These are phyloP conservation scores for Nomada lathburiana DNA, from an alignment of 2,888 invertebrate genomes.

Conservation along the genomic window DNA sequence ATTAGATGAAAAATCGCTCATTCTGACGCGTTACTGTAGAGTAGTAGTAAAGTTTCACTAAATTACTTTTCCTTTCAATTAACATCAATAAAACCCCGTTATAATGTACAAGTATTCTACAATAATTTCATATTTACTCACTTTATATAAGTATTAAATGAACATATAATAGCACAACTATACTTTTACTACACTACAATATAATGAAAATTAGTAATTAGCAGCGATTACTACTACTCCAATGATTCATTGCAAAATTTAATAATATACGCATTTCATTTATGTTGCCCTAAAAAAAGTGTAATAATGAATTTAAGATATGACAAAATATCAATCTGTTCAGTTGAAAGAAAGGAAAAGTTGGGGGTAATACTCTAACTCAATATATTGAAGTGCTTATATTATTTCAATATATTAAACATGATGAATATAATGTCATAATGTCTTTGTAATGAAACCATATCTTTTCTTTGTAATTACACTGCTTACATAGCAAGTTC, in stretches of 20 bases:
- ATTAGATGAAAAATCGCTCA: slow-evolving; percentile 52
- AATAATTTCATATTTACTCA: slow-evolving; percentile 10
- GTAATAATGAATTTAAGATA: slow-evolving; percentile 35
- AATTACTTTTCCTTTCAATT: slow-evolving; percentile 12
- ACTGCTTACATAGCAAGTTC: slow-evolving; percentile 70
- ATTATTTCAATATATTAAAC: slow-evolving; percentile 46
- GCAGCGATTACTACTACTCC: slow-evolving; percentile 59
- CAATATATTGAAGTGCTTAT: slow-evolving; percentile 18
- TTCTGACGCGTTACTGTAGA: slow-evolving; percentile 57
- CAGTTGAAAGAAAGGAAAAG: slow-evolving; percentile 9
- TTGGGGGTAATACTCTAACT: slow-evolving; percentile 23
- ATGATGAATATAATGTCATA: slow-evolving; percentile 47
- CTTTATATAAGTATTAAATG: neutral
- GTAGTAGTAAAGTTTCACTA: slow-evolving; percentile 61
- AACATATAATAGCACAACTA: slow-evolving; percentile 9
- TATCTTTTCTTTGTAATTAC: slow-evolving; percentile 71
- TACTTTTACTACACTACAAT: slow-evolving; percentile 21
- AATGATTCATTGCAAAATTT: slow-evolving; percentile 53
- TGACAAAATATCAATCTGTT: slow-evolving; percentile 28
- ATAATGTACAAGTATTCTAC: slow-evolving; percentile 60
- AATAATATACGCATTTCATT: slow-evolving; percentile 43
- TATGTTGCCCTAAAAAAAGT: slow-evolving; percentile 41
- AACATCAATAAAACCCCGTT: slow-evolving; percentile 26
- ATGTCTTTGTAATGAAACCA: slow-evolving; percentile 66
- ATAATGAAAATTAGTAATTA: slow-evolving; percentile 29